Base-by-base conservation (phyloP, 2,113 vertebrate genomes). In the Epinephelus lanceolatus region DNA sequence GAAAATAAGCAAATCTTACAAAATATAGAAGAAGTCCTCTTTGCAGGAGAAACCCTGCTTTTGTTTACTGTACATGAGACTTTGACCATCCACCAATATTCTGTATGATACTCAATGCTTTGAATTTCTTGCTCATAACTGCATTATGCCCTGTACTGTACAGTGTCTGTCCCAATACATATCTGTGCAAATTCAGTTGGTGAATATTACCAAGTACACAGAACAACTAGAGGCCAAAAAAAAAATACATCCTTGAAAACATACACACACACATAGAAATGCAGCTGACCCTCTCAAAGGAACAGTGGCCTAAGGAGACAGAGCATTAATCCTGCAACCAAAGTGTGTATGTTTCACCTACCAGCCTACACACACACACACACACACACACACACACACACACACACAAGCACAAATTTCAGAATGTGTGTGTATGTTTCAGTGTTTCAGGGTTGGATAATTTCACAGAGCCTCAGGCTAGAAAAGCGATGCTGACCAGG, bases 361-460 rank as follows among this genome's bases (percentile, higher is more conserved):
- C 51, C 33, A 77, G 52, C 42, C 37, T 30, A 33, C 56, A 78
- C 12, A 69, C 14, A 67, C 21, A 72, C 62, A 67, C 21, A 33
- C 56, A 77, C 11, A 69, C 14, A 67, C 21, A 72, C 14, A 67
- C 21, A 72, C 62, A 77, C 19, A 67, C 21, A 72, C 14, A 67
- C 21, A 72, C 62, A 77, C 19, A 68, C 25, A 69, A 49, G 76
- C 72, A 85, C 27, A 80, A 19, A 85, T 14, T 5, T 52, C 15
- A 42, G 10, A 59, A 21, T 3, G 15, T 70, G 65, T 63, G 59
- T 70, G 75, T 52, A 0, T 52, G 49, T 33, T 57, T 59, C 9
- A 56, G n/a, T 70, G 33, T 73, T 84, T 76, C 47, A 76, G 71
- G 81, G 52, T 71, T 76, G 76, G 83, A 78, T 83, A 49, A 85